These are phyloP conservation scores for Cataglyphis altisquamis DNA, from an alignment of 2,888 invertebrate species.

Conservation along the genomic window DNA sequence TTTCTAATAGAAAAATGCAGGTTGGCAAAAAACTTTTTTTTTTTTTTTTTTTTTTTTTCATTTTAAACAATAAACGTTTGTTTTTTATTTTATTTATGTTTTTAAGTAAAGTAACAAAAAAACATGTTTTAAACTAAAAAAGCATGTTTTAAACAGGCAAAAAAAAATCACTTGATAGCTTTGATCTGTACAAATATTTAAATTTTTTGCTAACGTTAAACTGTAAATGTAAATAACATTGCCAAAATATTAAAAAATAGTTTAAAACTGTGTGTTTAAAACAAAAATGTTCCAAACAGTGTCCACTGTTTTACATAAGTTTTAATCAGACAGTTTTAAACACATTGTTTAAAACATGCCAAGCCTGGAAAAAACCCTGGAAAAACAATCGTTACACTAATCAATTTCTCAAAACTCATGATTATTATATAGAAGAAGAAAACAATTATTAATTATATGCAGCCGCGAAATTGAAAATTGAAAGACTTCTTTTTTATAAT, in stretches of 20 bases:
- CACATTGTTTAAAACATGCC: slow-evolving; percentile 11
- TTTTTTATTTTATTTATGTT: no score
- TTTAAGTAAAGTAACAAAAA: no score
- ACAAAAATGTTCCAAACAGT: background rate
- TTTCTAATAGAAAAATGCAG: background rate
- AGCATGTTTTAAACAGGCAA: no score
- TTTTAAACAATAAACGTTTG: no score
- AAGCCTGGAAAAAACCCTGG: background rate
- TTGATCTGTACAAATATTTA: no score
- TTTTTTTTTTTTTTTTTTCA: no score
- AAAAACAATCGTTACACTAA: background rate
- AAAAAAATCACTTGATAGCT: no score
- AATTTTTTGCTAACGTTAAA: no score
- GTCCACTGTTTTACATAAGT: slow-evolving; percentile 2
- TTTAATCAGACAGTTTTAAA: slow-evolving; percentile 19
- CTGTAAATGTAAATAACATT: no score
- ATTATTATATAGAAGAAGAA: background rate
- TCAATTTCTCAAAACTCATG: background rate
- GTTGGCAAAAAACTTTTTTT: no score
- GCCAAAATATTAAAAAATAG: background rate
- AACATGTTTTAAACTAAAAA: no score
- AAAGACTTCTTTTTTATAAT: background rate
- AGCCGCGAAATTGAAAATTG: background rate
- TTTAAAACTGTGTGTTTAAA: background rate
- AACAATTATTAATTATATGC: background rate